Base-by-base conservation (phyloP, 2,888 invertebrate genomes). In the Tortrix viridana region DNA sequence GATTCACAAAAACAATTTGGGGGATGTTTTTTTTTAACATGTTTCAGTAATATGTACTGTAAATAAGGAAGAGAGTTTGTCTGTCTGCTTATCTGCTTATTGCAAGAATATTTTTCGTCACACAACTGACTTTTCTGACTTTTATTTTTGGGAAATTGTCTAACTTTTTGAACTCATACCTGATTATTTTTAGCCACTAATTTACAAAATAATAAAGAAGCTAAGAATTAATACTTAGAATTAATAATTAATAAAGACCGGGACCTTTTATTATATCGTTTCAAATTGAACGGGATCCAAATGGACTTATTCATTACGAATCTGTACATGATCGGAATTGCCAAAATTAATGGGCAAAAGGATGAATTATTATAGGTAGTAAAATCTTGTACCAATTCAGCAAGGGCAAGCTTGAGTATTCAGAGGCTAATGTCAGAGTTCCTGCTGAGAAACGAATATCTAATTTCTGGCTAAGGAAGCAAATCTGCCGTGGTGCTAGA, bases 381-480 rank as follows among this genome's bases (percentile, higher is more conserved):
- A 65, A 68, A 67, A 53, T 53, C 18, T 26, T 7, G 32, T 37
- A 58, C 60, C 60, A 67, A 69, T 63, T 67, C 49, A 60, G 58
- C 57, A 59, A 60, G 58, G 65, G 55, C 65, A 68, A 74, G 72
- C 72, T 74, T 73, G 52, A 65, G 62, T 71, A 75, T 74, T 80
- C 76, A 71, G 65, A 65, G 66, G 74, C 72, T 76, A 77, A 74
- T 79, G 70, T 74, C 67, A 56, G 74, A 80, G 74, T 79, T 80
- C 71, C 73, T 74, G 76, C 75, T 75, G 78, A 81, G 76, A 70
- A 82, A 77, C 77, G 82, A 84, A 84, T 85, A 84, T 77, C 80
- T 82, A 85, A 83, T 84, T 82, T 84, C 80, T 80, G 75, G 74
- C 74, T 77, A 78, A 80, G 82, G 81, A 84, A 86, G 81, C 78